Conservation (phyloP, 2,888 invertebrate species). For the Brachyptera putata region DNA sequence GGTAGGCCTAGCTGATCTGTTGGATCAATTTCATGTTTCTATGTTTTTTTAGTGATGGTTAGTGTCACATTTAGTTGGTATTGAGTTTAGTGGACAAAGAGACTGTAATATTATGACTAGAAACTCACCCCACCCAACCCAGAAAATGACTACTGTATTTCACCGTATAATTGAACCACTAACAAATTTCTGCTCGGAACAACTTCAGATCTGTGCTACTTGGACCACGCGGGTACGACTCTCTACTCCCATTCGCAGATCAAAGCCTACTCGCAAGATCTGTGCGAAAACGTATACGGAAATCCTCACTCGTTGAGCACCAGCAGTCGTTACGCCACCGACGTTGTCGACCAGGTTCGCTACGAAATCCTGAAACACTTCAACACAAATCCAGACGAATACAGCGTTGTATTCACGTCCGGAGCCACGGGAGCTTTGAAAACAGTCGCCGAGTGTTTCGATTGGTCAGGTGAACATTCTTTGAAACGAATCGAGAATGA, state of each 20-base stretch:
- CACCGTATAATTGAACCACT: too few relatives aligned
- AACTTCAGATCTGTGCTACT: constrained; percentile 63
- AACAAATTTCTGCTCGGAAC: not conserved
- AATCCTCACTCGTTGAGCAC: constrained; percentile 80
- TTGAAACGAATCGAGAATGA: constrained; percentile 1
- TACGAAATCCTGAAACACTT: constrained; percentile 70
- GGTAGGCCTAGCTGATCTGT: too few relatives aligned
- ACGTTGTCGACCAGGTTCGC: constrained; percentile 69
- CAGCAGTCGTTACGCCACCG: constrained; percentile 75
- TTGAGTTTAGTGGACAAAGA: too few relatives aligned
- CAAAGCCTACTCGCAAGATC: constrained; percentile 57
- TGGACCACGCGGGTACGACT: constrained; percentile 87
- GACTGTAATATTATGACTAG: too few relatives aligned
- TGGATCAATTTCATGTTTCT: too few relatives aligned
- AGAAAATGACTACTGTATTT: too few relatives aligned
- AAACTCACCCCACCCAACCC: too few relatives aligned
- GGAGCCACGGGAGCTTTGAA: constrained; percentile 88
- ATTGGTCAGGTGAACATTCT: constrained; percentile 41
- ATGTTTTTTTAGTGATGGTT: too few relatives aligned
- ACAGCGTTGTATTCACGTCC: constrained; percentile 88
- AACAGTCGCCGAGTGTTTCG: constrained; percentile 76
- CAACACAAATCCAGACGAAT: constrained; percentile 72
- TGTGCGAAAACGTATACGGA: constrained; percentile 70
- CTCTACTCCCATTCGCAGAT: constrained; percentile 76
- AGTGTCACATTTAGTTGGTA: too few relatives aligned